Percentiles rank a stretch among this genome's conserved stretches.
Evolutionary conservation across 2,797 vertebrate genomes (phyloP).

Genomic region (Helarctos malayanus): DNA sequence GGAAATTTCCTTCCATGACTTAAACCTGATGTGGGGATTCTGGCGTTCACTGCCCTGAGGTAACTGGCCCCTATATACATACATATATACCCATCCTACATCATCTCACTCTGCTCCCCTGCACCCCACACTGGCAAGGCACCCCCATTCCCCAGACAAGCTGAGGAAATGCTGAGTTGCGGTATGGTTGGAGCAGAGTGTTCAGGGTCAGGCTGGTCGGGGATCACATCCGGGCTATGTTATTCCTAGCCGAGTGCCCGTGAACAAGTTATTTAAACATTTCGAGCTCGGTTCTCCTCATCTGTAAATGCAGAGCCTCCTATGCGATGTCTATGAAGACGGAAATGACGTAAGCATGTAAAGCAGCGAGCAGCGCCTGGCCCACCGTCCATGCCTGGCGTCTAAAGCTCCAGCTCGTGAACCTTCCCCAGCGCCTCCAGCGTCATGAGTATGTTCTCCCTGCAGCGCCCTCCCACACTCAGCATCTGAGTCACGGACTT

Average conservation of each 20-base stretch:
- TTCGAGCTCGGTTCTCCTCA: not conserved
- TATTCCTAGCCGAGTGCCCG: not conserved
- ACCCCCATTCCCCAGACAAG: not conserved
- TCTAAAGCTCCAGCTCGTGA: fast-evolving
- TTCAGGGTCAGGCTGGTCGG: not conserved
- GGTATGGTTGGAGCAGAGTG: not conserved
- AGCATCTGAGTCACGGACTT: not conserved
- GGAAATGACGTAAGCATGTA: not conserved
- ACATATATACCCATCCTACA: not conserved
- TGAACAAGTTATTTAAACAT: not conserved
- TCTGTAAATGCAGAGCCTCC: not conserved
- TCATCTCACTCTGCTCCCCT: not conserved
- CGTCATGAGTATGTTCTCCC: too few relatives aligned
- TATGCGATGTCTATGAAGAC: not conserved
- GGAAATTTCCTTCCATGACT: not conserved
- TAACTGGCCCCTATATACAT: not conserved
- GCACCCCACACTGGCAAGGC: not conserved
- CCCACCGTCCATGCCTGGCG: fast-evolving
- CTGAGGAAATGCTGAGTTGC: too few relatives aligned
- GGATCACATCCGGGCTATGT: not conserved
- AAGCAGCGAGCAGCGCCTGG: not conserved
- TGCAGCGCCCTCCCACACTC: not conserved
- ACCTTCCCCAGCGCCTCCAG: not conserved
- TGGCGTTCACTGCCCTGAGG: not conserved
- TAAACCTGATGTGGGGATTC: not conserved